phyloP scores from a whole-genome alignment of 2,888 invertebrate species.

The Acanthopleura granulata region DNA sequence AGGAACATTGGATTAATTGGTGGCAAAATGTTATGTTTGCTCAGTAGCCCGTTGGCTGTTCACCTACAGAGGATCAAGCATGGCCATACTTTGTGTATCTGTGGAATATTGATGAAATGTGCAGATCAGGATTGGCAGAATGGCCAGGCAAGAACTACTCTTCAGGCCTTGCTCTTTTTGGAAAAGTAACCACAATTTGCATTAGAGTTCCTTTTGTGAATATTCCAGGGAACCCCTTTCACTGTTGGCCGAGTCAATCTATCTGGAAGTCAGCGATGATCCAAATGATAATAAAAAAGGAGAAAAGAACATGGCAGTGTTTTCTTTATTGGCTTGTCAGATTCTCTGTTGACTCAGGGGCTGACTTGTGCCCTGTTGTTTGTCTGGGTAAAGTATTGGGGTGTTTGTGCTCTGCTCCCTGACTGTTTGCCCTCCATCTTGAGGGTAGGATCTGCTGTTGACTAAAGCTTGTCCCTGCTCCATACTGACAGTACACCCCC shows the following conservation, averaged over 20 bases:
- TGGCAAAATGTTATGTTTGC: background rate
- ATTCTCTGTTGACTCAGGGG: conserved; percentile 12
- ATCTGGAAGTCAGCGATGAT: background rate
- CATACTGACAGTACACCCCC: background rate
- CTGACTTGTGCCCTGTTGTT: conserved; percentile 9
- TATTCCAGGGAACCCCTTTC: background rate
- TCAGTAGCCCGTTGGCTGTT: background rate
- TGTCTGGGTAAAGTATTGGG: conserved; percentile 5
- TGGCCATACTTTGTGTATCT: background rate
- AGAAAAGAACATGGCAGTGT: conserved; percentile 10
- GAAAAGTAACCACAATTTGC: conserved; percentile 10
- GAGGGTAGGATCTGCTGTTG: background rate
- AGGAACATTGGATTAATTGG: too few relatives aligned
- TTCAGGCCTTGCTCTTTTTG: background rate
- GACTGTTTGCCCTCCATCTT: conserved; percentile 12
- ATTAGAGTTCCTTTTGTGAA: conserved; percentile 7
- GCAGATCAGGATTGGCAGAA: too few relatives aligned
- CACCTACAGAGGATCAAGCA: background rate
- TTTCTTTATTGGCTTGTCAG: conserved; percentile 13
- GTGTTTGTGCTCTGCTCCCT: conserved; percentile 5
- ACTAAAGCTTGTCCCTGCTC: background rate
- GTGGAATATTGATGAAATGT: too few relatives aligned
- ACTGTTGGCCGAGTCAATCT: background rate
- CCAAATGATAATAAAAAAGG: conserved; percentile 10
- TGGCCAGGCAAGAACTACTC: too few relatives aligned